A percentile compares a stretch with the other conserved stretches of the same genome.
Conservation (phyloP, 2,888 invertebrate species). For the Heliconius cydno region DNA sequence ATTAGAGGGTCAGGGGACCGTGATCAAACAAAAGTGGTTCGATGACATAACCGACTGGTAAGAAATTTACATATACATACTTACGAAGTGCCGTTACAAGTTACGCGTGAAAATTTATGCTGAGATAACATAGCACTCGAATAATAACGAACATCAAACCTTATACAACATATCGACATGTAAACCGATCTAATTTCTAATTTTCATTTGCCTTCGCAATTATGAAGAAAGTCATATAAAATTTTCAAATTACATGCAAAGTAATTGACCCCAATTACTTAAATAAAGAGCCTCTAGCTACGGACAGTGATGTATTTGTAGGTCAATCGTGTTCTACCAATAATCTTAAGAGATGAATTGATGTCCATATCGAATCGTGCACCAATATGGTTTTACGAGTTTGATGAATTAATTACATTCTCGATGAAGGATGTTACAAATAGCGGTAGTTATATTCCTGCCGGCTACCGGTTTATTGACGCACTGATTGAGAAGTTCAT, state of each 20-base stretch:
- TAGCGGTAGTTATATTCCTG: conserved; percentile 5
- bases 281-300: conserved; percentile 60
- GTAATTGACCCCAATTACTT: conserved; percentile 68
- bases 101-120: conserved; percentile 1
- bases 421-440: conserved; percentile 8
- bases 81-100: conserved; percentile 48
- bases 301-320: conserved; percentile 67
- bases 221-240: conserved; percentile 72
- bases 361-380: conserved; percentile 49
- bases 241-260: conserved; percentile 61
- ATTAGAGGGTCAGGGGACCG: conserved; percentile 72
- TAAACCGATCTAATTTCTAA: conserved; percentile 25
- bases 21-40: conserved; percentile 63
- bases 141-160: neutral
- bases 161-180: neutral
- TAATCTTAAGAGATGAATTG: conserved; percentile 63
- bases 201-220: conserved; percentile 44
- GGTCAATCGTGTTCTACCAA: conserved; percentile 74
- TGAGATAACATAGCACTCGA: neutral
- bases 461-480: conserved; percentile 17
- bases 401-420: conserved; percentile 25
- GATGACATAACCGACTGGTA: conserved; percentile 68
- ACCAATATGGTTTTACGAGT: conserved; percentile 19
- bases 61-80: conserved; percentile 64
- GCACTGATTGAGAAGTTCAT: conserved; percentile 28